phyloP scores from a whole-genome alignment of 2,113 vertebrate genomes.

The Cricetomys ansorgei region DNA sequence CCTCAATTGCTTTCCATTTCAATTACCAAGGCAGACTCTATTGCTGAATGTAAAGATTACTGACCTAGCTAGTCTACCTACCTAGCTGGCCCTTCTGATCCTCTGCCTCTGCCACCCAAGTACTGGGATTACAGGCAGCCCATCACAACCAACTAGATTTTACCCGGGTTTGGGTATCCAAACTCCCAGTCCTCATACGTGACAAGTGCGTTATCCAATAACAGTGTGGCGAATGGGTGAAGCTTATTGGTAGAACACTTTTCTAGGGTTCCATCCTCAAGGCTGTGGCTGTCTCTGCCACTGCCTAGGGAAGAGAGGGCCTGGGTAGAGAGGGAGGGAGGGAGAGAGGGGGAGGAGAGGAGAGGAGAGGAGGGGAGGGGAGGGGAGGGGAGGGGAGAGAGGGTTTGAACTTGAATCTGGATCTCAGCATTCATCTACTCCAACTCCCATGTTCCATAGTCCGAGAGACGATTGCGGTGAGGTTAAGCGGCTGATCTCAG shows the following conservation, averaged over 20 bases:
- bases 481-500: background rate
- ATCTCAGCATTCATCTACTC: background rate
- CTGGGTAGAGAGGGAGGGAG: background rate
- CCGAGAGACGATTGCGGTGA: background rate
- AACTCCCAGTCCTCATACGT: background rate
- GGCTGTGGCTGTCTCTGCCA: no score
- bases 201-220: background rate
- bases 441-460: background rate
- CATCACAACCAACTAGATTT: background rate
- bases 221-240: background rate
- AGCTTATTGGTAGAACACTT: background rate
- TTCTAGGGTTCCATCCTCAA: background rate
- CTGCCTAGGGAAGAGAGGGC: no score
- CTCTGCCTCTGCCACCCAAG: background rate
- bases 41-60: background rate
- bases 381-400: background rate
- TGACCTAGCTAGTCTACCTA: background rate
- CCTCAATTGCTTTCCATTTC: background rate
- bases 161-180: no score
- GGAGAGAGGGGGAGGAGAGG: no score
- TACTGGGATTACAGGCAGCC: background rate
- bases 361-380: rapidly evolving
- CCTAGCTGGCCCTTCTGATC: background rate
- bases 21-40: background rate
- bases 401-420: background rate